Evolutionary conservation across 2,888 invertebrate species (phyloP).

Genomic region (Drosophila pseudotakahashii): DNA sequence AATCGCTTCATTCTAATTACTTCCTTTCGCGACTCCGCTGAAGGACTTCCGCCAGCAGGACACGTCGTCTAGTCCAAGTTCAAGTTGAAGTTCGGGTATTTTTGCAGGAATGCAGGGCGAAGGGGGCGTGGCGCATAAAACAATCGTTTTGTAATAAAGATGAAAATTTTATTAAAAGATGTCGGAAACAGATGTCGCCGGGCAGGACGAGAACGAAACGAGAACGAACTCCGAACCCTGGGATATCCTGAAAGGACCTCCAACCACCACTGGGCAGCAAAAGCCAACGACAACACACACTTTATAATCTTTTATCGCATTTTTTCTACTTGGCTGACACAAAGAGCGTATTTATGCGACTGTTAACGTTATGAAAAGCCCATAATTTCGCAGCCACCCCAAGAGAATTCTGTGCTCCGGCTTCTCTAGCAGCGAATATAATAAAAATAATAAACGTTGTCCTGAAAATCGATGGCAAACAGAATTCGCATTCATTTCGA

Average conservation of each 20-base stretch:
- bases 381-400: slow-evolving; percentile 80
- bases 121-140: slow-evolving; percentile 78
- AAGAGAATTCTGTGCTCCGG: slow-evolving; percentile 22
- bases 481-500: slow-evolving; percentile 74
- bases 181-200: slow-evolving; percentile 85
- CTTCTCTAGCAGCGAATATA: slow-evolving; percentile 57
- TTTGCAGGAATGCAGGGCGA: not conserved
- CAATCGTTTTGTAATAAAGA: slow-evolving; percentile 85
- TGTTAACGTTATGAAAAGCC: slow-evolving; percentile 81
- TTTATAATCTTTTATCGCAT: slow-evolving; percentile 85
- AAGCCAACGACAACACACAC: slow-evolving; percentile 75
- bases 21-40: slow-evolving; percentile 76
- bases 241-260: not conserved
- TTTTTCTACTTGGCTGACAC: slow-evolving; percentile 84
- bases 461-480: slow-evolving; percentile 82
- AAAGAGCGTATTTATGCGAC: slow-evolving; percentile 82
- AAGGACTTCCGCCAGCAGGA: slow-evolving; percentile 69
- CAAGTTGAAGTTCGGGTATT: slow-evolving; percentile 18
- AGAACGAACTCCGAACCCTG: slow-evolving; percentile 26
- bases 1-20: slow-evolving; percentile 82
- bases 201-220: slow-evolving; percentile 44
- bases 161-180: slow-evolving; percentile 85
- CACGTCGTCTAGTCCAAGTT: slow-evolving; percentile 62
- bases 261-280: slow-evolving; percentile 20
- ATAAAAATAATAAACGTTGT: slow-evolving; percentile 77